These are phyloP conservation scores for Catostylus mosaicus DNA, from an alignment of 30 jellyfish, hydroid and myxozoan genomes.

Conservation along the genomic window DNA sequence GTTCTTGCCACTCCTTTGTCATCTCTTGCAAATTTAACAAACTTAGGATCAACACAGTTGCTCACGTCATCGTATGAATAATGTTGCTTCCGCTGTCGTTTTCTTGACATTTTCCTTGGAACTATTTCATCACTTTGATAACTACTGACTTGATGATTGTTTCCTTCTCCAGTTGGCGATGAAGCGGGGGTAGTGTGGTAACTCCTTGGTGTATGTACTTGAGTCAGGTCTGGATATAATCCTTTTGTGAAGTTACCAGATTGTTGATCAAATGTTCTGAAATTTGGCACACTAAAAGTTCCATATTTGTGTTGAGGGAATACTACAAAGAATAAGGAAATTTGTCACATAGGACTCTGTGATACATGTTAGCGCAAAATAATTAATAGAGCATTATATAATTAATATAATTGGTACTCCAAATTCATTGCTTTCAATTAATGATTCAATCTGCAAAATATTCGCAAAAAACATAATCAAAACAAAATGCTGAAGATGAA, in stretches of 20 bases:
- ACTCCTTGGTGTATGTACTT: slow-evolving; percentile 19
- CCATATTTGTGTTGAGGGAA: slow-evolving; percentile 37
- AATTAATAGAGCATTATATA: too few relatives aligned
- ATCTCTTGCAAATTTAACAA: slow-evolving; percentile 21
- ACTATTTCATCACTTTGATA: slow-evolving; percentile 26
- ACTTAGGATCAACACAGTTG: background rate
- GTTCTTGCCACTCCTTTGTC: background rate
- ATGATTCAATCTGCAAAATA: too few relatives aligned
- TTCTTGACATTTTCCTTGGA: slow-evolving; percentile 30
- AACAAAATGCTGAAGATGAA: too few relatives aligned
- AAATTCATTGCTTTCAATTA: too few relatives aligned
- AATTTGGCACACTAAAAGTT: slow-evolving; percentile 62
- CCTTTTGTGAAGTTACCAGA: background rate
- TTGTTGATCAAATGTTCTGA: background rate
- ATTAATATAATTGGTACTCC: too few relatives aligned
- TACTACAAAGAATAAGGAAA: slow-evolving; percentile 9
- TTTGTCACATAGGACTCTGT: too few relatives aligned
- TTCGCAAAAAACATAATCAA: too few relatives aligned
- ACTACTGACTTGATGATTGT: background rate
- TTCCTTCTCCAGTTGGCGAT: background rate
- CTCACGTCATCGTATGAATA: background rate
- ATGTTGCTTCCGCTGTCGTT: background rate
- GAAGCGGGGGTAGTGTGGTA: slow-evolving; percentile 10
- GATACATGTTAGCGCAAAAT: too few relatives aligned
- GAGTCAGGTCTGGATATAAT: slow-evolving; percentile 48